Percentiles rank a stretch among this genome's conserved stretches.
Conservation (phyloP, 2,797 vertebrate species). For the Erethizon dorsatum region DNA sequence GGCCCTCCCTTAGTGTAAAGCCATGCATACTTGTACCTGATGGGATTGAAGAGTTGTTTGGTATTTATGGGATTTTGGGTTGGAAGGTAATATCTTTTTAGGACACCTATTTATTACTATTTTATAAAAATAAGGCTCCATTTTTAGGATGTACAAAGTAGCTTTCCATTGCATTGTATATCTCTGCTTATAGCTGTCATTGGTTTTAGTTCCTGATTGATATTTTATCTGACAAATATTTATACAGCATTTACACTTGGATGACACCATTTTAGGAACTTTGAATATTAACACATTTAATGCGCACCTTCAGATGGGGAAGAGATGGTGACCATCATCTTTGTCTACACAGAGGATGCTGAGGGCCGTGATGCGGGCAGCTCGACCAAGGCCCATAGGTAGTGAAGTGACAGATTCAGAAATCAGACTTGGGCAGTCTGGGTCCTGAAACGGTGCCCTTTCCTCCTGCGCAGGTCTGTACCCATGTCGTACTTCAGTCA, state of each 20-base stretch:
- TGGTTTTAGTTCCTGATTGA: neutral
- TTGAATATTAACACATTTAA: neutral
- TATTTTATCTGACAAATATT: neutral
- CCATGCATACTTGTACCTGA: slow-evolving; percentile 82
- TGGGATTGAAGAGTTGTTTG: slow-evolving; percentile 84
- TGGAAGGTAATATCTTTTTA: slow-evolving; percentile 75
- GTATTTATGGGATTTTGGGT: slow-evolving; percentile 83
- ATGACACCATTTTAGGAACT: neutral
- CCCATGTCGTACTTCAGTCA: neutral
- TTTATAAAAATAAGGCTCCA: neutral
- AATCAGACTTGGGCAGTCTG: neutral
- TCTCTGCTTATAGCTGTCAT: neutral
- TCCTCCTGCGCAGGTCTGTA: neutral
- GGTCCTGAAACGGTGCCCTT: neutral
- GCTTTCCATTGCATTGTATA: neutral
- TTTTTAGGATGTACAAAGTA: neutral
- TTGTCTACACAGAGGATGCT: neutral
- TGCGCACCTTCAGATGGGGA: neutral
- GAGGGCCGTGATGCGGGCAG: neutral
- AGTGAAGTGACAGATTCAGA: neutral
- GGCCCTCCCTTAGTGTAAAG: slow-evolving; percentile 79
- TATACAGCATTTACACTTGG: neutral
- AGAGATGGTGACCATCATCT: neutral
- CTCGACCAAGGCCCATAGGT: neutral
- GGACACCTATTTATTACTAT: neutral